Evolutionary conservation across 2,113 vertebrate species (phyloP).

Genomic region (Gobius niger): DNA sequence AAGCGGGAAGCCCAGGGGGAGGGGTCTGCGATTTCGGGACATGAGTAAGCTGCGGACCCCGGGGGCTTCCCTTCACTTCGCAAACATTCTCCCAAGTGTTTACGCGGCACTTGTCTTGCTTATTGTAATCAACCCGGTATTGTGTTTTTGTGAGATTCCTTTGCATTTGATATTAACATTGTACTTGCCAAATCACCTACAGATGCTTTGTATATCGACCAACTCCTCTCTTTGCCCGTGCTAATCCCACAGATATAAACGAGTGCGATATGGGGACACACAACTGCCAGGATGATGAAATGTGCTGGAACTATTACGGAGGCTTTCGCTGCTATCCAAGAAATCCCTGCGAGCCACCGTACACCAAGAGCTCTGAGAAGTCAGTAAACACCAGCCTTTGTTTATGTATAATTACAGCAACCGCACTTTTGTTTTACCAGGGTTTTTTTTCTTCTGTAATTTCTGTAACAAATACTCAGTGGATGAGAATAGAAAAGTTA

Average conservation of each 20-base stretch:
- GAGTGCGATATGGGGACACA: conserved; percentile 89
- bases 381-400: conserved; percentile 70
- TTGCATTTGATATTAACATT: too few species aligned
- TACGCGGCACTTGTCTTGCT: conserved; percentile 8
- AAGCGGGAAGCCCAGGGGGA: conserved; percentile 15
- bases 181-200: not conserved
- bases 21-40: conserved; percentile 33
- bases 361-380: conserved; percentile 89
- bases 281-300: conserved; percentile 92
- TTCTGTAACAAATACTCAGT: too few species aligned
- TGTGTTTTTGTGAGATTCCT: not conserved
- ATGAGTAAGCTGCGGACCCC: conserved; percentile 23
- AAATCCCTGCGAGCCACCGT: conserved; percentile 94
- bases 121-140: conserved; percentile 8
- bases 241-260: conserved; percentile 85
- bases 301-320: conserved; percentile 96
- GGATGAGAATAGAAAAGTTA: too few species aligned
- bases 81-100: conserved; percentile 33
- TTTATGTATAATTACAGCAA: not conserved
- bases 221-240: conserved; percentile 23
- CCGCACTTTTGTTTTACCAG: not conserved
- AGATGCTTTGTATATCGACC: conserved; percentile 2
- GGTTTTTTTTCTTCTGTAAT: too few species aligned
- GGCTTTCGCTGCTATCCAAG: conserved; percentile 94
- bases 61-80: conserved; percentile 50